Evolutionary conservation across 2,797 vertebrate species (phyloP).

Genomic region (Thamnophis elegans): DNA sequence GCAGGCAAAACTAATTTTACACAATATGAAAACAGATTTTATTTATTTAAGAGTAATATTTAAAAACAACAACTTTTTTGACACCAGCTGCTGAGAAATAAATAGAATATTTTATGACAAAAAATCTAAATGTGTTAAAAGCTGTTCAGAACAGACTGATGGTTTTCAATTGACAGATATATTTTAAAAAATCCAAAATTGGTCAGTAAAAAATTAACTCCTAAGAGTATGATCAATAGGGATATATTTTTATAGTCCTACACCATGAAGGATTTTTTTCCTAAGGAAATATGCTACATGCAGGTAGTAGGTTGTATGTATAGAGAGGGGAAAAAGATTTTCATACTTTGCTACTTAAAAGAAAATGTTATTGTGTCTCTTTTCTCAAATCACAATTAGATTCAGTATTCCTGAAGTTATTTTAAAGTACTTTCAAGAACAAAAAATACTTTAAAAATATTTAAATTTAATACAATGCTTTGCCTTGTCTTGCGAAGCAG

Average conservation of each 20-base stretch:
- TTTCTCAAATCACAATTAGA: constrained; percentile 41
- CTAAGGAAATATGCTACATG: constrained; percentile 11
- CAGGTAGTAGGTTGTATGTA: not conserved
- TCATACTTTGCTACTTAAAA: constrained; percentile 36
- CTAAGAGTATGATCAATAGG: not conserved
- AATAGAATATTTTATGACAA: constrained; percentile 79
- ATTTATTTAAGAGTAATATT: constrained; percentile 83
- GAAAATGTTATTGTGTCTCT: constrained; percentile 21
- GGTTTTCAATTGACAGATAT: constrained; percentile 64
- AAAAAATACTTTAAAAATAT: constrained; percentile 20
- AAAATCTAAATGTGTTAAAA: constrained; percentile 73
- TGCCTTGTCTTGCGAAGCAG: not conserved
- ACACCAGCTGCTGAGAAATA: constrained; percentile 81
- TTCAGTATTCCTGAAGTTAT: constrained; percentile 29
- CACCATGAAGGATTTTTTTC: not conserved
- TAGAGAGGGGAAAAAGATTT: not conserved
- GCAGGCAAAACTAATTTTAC: constrained; percentile 81
- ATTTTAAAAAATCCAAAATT: constrained; percentile 60
- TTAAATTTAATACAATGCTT: not conserved
- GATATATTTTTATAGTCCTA: not conserved
- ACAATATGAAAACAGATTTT: constrained; percentile 80
- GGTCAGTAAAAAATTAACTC: constrained; percentile 57
- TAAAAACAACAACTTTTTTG: constrained; percentile 81
- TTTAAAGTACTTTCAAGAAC: constrained; percentile 17
- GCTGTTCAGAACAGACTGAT: constrained; percentile 67